Conservation (phyloP, 1,140 invertebrate genomes). For the Drosophila kohkoa region DNA sequence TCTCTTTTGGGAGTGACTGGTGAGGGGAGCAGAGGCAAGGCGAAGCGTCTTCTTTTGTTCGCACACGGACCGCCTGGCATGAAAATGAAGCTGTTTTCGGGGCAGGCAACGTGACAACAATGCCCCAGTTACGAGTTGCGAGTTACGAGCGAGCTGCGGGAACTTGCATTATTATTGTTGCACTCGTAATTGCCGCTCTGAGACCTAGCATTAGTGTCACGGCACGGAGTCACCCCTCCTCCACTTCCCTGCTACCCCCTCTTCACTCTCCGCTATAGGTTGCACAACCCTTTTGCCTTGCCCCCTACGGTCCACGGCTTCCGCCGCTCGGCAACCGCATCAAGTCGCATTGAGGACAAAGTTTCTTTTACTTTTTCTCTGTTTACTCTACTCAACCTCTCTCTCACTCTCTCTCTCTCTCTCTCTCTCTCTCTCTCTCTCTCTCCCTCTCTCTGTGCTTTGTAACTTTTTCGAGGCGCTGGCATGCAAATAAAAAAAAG, state of each 20-base stretch:
- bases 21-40: neutral
- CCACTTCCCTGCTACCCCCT: neutral
- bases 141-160: neutral
- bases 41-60: slow-evolving; percentile 45
- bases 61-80: slow-evolving; percentile 67
- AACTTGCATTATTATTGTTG: slow-evolving; percentile 59
- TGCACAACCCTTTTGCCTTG: neutral
- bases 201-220: slow-evolving; percentile 68
- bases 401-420: no score
- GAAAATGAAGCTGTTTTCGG: slow-evolving; percentile 72
- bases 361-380: slow-evolving; percentile 11
- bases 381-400: neutral
- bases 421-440: no score
- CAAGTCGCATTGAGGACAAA: slow-evolving; percentile 34
- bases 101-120: slow-evolving; percentile 34
- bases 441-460: neutral
- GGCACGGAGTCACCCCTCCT: slow-evolving; percentile 54
- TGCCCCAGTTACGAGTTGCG: slow-evolving; percentile 25
- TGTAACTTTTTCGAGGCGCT: slow-evolving; percentile 43
- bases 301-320: slow-evolving; percentile 7
- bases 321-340: slow-evolving; percentile 41
- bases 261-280: neutral
- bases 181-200: slow-evolving; percentile 63
- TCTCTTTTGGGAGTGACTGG: neutral
- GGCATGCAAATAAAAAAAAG: slow-evolving; percentile 35